phyloP scores from a whole-genome alignment of 2,888 invertebrate species.

The Gasteruption jaculator region DNA sequence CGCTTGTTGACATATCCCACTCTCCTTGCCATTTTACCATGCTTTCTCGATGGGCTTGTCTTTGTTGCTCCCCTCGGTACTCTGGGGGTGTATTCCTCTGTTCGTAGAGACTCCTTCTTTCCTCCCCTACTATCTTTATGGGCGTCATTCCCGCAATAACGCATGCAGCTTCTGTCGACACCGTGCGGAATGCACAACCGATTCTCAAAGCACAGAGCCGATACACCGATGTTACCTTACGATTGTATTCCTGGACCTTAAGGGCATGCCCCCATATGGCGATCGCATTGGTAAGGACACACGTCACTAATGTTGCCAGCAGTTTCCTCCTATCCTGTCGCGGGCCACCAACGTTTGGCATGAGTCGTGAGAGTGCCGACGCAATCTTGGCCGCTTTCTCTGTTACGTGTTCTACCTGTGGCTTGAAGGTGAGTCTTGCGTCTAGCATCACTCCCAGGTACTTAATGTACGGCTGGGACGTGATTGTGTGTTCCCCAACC shows the following conservation, averaged over 20 bases:
- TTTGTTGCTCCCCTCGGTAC: not conserved
- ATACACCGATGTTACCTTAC: constrained; percentile 8
- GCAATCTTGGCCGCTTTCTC: constrained; percentile 1
- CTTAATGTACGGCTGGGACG: constrained; percentile 14
- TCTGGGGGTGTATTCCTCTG: not conserved
- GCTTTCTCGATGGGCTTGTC: not conserved
- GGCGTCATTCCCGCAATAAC: constrained; percentile 20
- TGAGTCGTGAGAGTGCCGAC: not conserved
- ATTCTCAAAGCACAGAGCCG: constrained; percentile 18
- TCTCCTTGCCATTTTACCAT: constrained; percentile 15
- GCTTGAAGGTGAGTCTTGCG: constrained; percentile 3
- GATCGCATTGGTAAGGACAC: not conserved
- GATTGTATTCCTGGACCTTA: constrained; percentile 4
- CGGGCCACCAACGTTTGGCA: no score
- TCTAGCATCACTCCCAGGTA: constrained; percentile 25
- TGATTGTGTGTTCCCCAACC: constrained; percentile 15
- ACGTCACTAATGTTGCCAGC: not conserved
- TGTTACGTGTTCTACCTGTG: not conserved
- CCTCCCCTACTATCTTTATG: constrained; percentile 15
- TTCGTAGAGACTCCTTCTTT: constrained; percentile 10
- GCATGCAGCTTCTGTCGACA: constrained; percentile 19
- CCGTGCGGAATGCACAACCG: constrained; percentile 19
- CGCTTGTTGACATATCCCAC: constrained; percentile 16
- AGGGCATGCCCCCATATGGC: constrained; percentile 14
- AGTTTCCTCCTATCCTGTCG: no score